Base-by-base conservation (phyloP, 1,140 invertebrate species). In the Pseudobourletiella spinata region DNA sequence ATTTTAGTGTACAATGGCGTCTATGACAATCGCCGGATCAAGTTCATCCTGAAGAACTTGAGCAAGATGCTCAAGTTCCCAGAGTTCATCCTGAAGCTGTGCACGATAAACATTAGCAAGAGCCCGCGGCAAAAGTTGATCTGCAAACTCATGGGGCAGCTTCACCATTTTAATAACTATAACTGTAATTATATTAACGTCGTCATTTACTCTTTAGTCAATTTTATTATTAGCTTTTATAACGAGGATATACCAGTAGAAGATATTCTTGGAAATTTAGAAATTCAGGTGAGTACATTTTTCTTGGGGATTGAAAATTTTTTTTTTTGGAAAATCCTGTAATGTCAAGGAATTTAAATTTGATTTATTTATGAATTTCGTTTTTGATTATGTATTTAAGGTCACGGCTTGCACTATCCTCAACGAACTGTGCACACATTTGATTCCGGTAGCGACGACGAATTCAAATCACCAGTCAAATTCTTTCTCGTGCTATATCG, bases 401-500 rank as follows among this genome's bases (percentile, higher is more conserved):
- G 52, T 55, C 14, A 55, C 52, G 20, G 26, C 52, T 15, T 18
- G 8, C 8, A 3, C 28, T 3, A 22, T 55, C 11, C 29, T 55
- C 15, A 55, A 55, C 8, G 52, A 55, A 35, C 22, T 18, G 14
- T 8, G 3, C 6, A 4, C 28, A 11, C 29, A 22, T 55, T 25
- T 55, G 2, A 35, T 55, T 25, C 52, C 52, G 8, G 30, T 55
- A 24, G 11, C 32, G 11, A 35, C 28, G 3, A 55, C 52, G n/a
- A 55, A 55, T 39, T 18, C 24, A 6, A 25, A 25, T 22, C 46
- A 48, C 39, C 52, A 55, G 22, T 39, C 32, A 4, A 55, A 22
- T 35, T 55, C 52, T 18, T 55, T 55, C 39, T 6, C 52, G 15
- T 55, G 52, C 18, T 55, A 55, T 35, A 55, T 55, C 18, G 52